Percentiles rank a stretch among this genome's conserved stretches.
Evolutionary conservation across 2,113 vertebrate genomes (phyloP).

Genomic region (Pampusana beccarii): DNA sequence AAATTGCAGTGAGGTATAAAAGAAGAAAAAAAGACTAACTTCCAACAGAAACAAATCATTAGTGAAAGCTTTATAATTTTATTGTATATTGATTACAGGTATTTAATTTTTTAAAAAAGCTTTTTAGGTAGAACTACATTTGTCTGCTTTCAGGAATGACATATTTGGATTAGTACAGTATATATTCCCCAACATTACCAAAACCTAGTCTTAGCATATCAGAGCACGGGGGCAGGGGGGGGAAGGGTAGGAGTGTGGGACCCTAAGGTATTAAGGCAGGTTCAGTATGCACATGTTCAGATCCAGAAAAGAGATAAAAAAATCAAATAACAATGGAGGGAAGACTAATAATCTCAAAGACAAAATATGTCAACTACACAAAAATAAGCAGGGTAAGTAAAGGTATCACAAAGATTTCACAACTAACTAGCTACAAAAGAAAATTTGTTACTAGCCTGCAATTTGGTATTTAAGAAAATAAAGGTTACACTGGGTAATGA

Average conservation of each 20-base stretch:
- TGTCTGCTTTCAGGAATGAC: background rate
- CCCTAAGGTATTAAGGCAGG: background rate
- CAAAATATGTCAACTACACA: background rate
- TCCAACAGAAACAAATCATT: background rate
- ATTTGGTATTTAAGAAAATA: background rate
- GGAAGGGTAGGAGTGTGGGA: background rate
- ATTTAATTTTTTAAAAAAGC: background rate
- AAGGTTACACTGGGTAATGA: fast-evolving
- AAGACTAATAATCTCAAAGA: background rate
- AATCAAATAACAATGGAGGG: background rate
- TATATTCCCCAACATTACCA: background rate
- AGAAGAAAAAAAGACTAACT: background rate
- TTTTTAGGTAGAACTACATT: background rate
- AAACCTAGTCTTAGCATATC: background rate
- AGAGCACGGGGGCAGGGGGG: no score
- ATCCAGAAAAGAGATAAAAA: background rate
- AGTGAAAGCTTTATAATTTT: background rate
- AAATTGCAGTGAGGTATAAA: background rate
- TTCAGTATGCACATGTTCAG: background rate
- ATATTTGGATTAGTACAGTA: background rate
- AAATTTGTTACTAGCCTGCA: background rate
- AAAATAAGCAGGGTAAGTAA: background rate
- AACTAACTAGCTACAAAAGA: background rate
- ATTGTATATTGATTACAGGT: background rate
- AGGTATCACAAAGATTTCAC: background rate